Evolutionary conservation across 1,140 invertebrate genomes (phyloP).

Genomic region (Calephelis nemesis): DNA sequence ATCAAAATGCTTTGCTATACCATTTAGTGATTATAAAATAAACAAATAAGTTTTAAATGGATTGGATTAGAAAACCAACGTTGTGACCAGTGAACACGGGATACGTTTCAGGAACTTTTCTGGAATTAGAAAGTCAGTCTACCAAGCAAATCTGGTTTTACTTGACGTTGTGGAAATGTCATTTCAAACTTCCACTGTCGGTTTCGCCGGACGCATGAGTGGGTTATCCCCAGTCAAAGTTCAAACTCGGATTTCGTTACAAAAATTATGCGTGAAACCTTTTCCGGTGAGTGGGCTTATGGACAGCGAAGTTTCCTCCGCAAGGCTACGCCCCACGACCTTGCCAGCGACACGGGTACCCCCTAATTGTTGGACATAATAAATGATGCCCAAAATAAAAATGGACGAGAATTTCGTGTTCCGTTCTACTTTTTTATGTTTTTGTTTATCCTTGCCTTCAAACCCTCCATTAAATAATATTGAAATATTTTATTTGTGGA

Average conservation of each 20-base stretch:
- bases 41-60: conserved; percentile 61
- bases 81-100: conserved; percentile 62
- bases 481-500: neutral
- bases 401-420: conserved; percentile 68
- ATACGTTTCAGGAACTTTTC: conserved; percentile 75
- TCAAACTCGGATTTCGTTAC: conserved; percentile 62
- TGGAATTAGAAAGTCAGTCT: conserved; percentile 75
- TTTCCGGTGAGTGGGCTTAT: conserved; percentile 42
- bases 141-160: conserved; percentile 75
- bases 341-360: conserved; percentile 43
- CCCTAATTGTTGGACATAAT: conserved; percentile 74
- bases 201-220: conserved; percentile 47
- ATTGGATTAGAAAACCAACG: conserved; percentile 70
- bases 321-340: conserved; percentile 34
- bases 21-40: conserved; percentile 65
- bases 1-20: conserved; percentile 47
- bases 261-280: conserved; percentile 62
- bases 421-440: conserved; percentile 60
- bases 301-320: conserved; percentile 38
- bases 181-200: conserved; percentile 58
- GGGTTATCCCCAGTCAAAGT: conserved; percentile 53
- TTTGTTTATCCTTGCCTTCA: conserved; percentile 34
- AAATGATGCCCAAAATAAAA: conserved; percentile 73
- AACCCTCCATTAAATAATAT: conserved; percentile 5
- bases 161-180: conserved; percentile 62